Evolutionary conservation across 2,113 vertebrate genomes (phyloP), one percentile per base, ranked within the genome.

Genomic region (Variabilichromis moorii): DNA sequence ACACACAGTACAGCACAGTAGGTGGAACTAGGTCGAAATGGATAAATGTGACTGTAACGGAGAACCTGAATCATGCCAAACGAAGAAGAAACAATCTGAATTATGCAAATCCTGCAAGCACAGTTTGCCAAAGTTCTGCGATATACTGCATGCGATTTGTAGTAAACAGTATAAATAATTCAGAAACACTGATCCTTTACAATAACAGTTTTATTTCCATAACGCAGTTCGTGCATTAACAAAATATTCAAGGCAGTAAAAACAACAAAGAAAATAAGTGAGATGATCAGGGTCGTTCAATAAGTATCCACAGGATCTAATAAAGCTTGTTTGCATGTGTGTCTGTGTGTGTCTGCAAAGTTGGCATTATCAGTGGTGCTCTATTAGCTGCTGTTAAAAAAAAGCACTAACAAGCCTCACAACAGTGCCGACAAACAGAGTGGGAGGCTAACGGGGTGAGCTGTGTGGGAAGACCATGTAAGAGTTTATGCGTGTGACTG

Each of bases 11-110:
- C 8, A 47, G 31, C 19, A 79, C 45, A 4, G 14, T 19, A 10
- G n/a, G 66, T 71, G 66, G n/a, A 1, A 42, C 7, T 42, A 42
- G n/a, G 66, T 24, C 12, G 5, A 37, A 37, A 66, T 37, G 3
- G 61, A 37, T 42, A 24, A 6, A 71, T 16, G 9, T 28, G 40
- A 7, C 0, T 28, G 21, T 11, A 17, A 0, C 2, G 2, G 3
- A 28, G 1, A 47, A 47, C 42, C 40, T 47, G 40, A 76, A 28
- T 76, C 14, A 3, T 11, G 42, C 40, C 71, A 47, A 17, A 28
- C 1, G 5, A 0, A 26, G 40, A 76, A 28, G 40, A 45, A 76
- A 28, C 71, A 47, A 76, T 17, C 40, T 17, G 68, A 73, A 73
- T 47, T 28, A 12, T 76, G 71, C 71, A 28, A 47, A 47, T 28